phyloP scores from a whole-genome alignment of 1,140 invertebrate genomes.

The Pogonomyrmex barbatus region DNA sequence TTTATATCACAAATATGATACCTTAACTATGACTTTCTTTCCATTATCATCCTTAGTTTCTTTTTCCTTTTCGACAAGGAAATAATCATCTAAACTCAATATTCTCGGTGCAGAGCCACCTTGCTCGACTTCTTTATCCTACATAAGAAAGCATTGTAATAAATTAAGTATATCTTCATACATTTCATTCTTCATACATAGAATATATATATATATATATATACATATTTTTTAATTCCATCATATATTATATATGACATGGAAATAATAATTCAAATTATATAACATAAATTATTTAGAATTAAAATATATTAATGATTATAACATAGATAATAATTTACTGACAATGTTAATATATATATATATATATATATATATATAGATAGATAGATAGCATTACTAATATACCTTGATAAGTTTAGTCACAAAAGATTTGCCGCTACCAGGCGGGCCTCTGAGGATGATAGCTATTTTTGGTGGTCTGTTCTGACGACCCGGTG shows the following conservation, averaged over 20 bases:
- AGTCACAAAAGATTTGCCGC: slow-evolving; percentile 95
- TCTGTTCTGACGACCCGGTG: slow-evolving; percentile 91
- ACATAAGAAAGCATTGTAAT: neutral
- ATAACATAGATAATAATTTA: slow-evolving; percentile 12
- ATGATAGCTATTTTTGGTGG: slow-evolving; percentile 95
- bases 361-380: neutral
- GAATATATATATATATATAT: neutral
- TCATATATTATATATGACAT: too few relatives aligned
- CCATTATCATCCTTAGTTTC: slow-evolving; percentile 93
- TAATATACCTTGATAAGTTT: slow-evolving; percentile 93
- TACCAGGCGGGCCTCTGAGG: slow-evolving; percentile 95
- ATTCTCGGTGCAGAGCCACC: slow-evolving; percentile 94
- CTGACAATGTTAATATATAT: slow-evolving; percentile 3
- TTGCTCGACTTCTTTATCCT: slow-evolving; percentile 92
- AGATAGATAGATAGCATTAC: slow-evolving; percentile 59
- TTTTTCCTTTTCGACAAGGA: slow-evolving; percentile 95
- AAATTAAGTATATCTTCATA: neutral
- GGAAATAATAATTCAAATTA: neutral
- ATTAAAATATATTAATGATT: neutral
- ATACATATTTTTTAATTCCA: too few relatives aligned
- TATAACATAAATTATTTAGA: neutral
- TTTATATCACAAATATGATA: slow-evolving; percentile 74
- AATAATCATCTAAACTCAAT: slow-evolving; percentile 98
- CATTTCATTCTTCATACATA: too few relatives aligned
- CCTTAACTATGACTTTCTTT: slow-evolving; percentile 90